A percentile compares a stretch with the other conserved stretches of the same genome.
Evolutionary conservation across 2,113 vertebrate genomes (phyloP).

Genomic region (Mola mola): DNA sequence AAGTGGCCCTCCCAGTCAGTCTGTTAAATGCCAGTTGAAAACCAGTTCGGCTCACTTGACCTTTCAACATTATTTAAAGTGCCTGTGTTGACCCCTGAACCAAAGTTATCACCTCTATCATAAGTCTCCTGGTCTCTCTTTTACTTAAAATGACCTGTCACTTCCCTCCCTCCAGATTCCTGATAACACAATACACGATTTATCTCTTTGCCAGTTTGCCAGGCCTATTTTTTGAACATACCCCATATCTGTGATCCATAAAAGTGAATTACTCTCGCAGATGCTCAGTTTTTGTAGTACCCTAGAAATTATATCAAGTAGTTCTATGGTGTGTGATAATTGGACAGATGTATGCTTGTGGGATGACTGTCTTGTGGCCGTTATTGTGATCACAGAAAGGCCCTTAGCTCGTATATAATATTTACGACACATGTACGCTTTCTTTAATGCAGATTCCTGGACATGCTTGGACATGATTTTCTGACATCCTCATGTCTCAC

Average conservation of each 20-base stretch:
- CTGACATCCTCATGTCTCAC: slow-evolving; percentile 29
- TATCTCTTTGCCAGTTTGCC: slow-evolving; percentile 20
- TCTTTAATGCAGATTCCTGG: slow-evolving; percentile 14
- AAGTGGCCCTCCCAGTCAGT: slow-evolving; percentile 13
- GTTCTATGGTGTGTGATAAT: slow-evolving; percentile 63
- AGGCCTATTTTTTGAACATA: slow-evolving; percentile 3
- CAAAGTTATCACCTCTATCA: slow-evolving; percentile 7
- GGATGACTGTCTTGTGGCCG: slow-evolving; percentile 34
- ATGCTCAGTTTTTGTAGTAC: slow-evolving; percentile 57
- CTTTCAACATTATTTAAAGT: slow-evolving; percentile 7
- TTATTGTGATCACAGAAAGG: slow-evolving; percentile 60
- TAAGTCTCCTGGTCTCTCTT: slow-evolving; percentile 1
- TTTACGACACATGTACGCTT: slow-evolving; percentile 42
- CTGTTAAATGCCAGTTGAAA: slow-evolving; percentile 14
- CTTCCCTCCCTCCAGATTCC: slow-evolving; percentile 3
- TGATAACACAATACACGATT: slow-evolving; percentile 8
- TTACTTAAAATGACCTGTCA: slow-evolving; percentile 16
- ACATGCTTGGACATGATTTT: slow-evolving; percentile 21
- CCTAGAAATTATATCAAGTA: slow-evolving; percentile 68
- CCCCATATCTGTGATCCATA: slow-evolving; percentile 31
- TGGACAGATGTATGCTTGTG: slow-evolving; percentile 52
- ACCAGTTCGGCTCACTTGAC: slow-evolving; percentile 27
- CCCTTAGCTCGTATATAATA: slow-evolving; percentile 58
- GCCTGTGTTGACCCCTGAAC: slow-evolving; percentile 18
- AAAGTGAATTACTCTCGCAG: slow-evolving; percentile 55